phyloP scores from a whole-genome alignment of 2,888 invertebrate species.

The Gryllus longicercus region DNA sequence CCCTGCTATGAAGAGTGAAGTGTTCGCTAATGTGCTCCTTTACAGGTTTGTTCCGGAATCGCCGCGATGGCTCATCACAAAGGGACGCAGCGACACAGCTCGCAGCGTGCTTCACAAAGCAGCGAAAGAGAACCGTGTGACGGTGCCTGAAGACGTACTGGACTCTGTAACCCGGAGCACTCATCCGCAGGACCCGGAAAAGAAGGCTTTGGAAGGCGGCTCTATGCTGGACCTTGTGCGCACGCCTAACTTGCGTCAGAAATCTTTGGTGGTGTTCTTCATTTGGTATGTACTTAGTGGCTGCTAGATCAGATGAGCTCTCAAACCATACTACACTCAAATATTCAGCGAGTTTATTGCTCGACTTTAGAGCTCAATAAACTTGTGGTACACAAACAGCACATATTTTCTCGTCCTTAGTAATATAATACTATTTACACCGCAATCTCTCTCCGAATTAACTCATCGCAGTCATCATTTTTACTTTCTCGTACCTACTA shows the following conservation, averaged over 20 bases:
- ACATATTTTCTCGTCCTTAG: too few species aligned
- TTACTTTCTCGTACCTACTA: too few species aligned
- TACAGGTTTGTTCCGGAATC: constrained; percentile 67
- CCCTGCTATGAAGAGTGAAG: too few species aligned
- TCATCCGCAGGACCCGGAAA: background rate
- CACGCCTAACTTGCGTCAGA: constrained; percentile 57
- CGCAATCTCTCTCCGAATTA: too few species aligned
- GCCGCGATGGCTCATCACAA: constrained; percentile 65
- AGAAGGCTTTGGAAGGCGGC: constrained; percentile 44
- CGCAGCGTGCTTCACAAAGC: constrained; percentile 59
- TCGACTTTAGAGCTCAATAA: too few species aligned
- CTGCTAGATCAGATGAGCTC: too few species aligned
- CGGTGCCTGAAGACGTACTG: constrained; percentile 54
- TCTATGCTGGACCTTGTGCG: constrained; percentile 56
- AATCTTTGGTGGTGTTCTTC: background rate
- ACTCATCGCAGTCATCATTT: too few species aligned
- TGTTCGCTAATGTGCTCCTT: too few species aligned
- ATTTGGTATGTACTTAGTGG: constrained; percentile 31
- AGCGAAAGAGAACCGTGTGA: constrained; percentile 62
- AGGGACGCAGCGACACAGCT: constrained; percentile 60
- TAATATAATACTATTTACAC: too few species aligned
- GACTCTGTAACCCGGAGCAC: constrained; percentile 41
- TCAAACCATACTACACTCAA: too few species aligned
- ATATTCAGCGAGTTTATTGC: too few species aligned
- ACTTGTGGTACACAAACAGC: too few species aligned